Evolutionary conservation across 2,888 invertebrate genomes (phyloP), one percentile per base, ranked within the genome.

Genomic region (Mythimna vitellina): DNA sequence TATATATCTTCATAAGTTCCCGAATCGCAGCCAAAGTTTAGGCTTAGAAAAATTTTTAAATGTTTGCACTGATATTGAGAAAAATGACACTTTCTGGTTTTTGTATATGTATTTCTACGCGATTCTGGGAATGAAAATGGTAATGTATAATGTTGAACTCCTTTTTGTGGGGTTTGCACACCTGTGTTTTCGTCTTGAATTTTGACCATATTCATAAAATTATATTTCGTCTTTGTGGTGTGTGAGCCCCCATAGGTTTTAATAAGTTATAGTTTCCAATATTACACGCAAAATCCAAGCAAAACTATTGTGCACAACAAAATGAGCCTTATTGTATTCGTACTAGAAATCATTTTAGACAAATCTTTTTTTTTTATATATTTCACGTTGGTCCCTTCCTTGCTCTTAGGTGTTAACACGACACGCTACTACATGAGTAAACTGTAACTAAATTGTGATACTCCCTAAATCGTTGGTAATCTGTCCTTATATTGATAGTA

Each of bases 381-480:
- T 53, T 46, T 49, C 35, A 60, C 17, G 38, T 58, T 51, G n/a
- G 29, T 20, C 38, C 22, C 17, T 35, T 53, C 29, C 72, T 46
- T 17, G 78, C 62, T 75, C 73, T 60, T 42, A 60, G 58, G 32
- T 64, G 54, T 63, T 57, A 60, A 35, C 68, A 80, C 61, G 53
- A 62, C 46, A 54, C 57, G 32, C 57, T 53, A 49, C 73, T 57
- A 70, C 38, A 67, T 25, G 0, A 56, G 61, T 81, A 46, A 68
- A 73, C 65, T 75, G 70, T 70, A 74, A 75, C 65, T 71, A 72
- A 79, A 84, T 82, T 85, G 83, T 85, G 85, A 85, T 83, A 82
- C 77, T 83, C 72, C 58, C 35, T 80, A 62, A 65, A 73, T 73
- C 67, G 70, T 68, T 72, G 51, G 67, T 66, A 56, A 71, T 76